Evolutionary conservation across 2,113 vertebrate genomes (phyloP).

Genomic region (Mesitornis unicolor): DNA sequence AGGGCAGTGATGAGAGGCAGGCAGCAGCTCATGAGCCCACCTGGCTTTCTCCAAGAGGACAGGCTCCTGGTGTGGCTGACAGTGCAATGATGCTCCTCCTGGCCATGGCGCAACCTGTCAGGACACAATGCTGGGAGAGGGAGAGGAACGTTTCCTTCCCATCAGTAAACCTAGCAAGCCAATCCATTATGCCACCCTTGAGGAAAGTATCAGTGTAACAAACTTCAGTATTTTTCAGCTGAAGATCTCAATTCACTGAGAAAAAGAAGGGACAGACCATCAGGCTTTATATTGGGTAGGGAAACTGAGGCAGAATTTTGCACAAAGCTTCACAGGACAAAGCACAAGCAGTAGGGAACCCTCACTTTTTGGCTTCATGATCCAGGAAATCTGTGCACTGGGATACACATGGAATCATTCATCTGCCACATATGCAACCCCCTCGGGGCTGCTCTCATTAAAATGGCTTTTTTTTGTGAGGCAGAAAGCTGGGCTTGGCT

Average conservation of each 20-base stretch:
- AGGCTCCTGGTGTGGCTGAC: not conserved
- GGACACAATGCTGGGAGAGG: not conserved
- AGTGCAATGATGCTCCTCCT: not conserved
- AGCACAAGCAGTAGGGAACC: not conserved
- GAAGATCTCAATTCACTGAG: not conserved
- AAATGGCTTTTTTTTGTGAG: not conserved
- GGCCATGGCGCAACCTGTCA: not conserved
- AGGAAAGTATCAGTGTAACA: not conserved
- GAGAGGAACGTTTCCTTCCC: not conserved
- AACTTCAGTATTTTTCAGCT: not conserved
- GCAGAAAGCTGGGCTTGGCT: not conserved
- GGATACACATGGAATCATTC: not conserved
- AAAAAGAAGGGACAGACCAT: not conserved
- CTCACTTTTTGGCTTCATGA: not conserved
- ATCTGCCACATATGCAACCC: not conserved
- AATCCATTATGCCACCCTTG: not conserved
- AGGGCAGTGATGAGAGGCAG: not conserved
- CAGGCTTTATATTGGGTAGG: not conserved
- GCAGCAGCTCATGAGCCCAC: not conserved
- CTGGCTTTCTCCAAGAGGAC: not conserved
- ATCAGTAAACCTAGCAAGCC: not conserved
- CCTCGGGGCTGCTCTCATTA: not conserved
- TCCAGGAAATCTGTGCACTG: not conserved
- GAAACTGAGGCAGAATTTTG: not conserved
- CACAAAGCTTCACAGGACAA: not conserved